phyloP scores from a whole-genome alignment of 2,113 vertebrate species.

The Syngnathus scovelli region DNA sequence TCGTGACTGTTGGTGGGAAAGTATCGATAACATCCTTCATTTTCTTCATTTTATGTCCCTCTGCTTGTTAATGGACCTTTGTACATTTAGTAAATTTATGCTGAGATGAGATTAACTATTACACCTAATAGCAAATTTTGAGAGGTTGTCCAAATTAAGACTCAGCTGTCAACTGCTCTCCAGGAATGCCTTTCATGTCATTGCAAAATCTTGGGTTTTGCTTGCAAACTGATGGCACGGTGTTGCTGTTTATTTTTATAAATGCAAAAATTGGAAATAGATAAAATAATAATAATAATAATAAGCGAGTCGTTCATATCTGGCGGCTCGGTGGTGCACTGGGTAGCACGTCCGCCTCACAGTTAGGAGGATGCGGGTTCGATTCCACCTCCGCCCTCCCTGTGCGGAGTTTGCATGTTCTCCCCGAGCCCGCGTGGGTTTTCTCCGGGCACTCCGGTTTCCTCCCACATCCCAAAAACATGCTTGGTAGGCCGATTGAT shows the following conservation, averaged over 20 bases:
- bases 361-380: too few relatives aligned
- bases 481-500: too few relatives aligned
- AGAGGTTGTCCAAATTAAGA: conserved; percentile 51
- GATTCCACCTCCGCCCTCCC: too few relatives aligned
- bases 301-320: conserved; percentile 52
- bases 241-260: conserved; percentile 52
- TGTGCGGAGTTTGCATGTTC: too few relatives aligned
- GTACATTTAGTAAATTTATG: conserved; percentile 64
- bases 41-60: conserved; percentile 25
- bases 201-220: conserved; percentile 65
- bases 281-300: conserved; percentile 47
- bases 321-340: too few relatives aligned
- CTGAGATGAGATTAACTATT: conserved; percentile 62
- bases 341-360: too few relatives aligned
- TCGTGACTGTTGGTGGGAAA: conserved; percentile 26
- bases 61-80: conserved; percentile 51
- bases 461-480: too few relatives aligned
- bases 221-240: conserved; percentile 38
- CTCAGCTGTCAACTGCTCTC: conserved; percentile 52
- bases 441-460: too few relatives aligned
- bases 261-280: conserved; percentile 65
- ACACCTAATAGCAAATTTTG: conserved; percentile 51
- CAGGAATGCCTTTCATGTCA: conserved; percentile 65
- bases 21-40: conserved; percentile 34
- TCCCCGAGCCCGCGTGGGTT: too few relatives aligned